Conservation (phyloP, 2,888 invertebrate species). For the Tricholauxania praeusta region DNA sequence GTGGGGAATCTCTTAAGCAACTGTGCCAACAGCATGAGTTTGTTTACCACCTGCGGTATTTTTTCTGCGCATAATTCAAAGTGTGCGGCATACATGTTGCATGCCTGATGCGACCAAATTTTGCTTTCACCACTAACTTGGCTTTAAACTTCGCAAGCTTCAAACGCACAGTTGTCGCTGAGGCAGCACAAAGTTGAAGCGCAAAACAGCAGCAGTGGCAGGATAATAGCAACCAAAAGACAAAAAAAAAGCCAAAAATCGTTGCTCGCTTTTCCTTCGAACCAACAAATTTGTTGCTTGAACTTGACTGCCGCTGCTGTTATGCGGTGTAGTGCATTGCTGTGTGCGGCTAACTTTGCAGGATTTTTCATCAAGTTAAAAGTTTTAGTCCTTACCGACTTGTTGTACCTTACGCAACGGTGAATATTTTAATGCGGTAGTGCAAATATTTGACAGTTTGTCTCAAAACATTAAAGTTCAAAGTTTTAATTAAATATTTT, state of each 20-base stretch:
- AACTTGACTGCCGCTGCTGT: slow-evolving; percentile 2
- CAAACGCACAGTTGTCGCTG: slow-evolving; percentile 6
- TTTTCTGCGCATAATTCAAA: no score
- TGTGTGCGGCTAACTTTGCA: background rate
- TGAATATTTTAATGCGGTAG: background rate
- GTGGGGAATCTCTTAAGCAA: no score
- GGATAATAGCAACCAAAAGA: no score
- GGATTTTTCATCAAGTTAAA: background rate
- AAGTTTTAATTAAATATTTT: background rate
- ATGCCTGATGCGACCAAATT: background rate
- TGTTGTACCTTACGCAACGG: slow-evolving; percentile 25
- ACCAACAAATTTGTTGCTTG: background rate
- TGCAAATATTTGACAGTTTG: background rate
- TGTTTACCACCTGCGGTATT: slow-evolving; percentile 17
- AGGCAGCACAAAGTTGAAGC: background rate
- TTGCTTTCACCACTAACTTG: background rate
- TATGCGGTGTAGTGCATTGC: background rate
- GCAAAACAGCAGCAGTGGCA: background rate
- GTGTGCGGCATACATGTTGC: background rate
- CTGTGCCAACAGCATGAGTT: background rate
- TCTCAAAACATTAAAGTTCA: background rate
- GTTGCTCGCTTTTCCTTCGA: background rate
- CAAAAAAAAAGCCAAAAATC: background rate
- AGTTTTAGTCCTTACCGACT: slow-evolving; percentile 29
- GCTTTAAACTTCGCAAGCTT: background rate